A percentile compares a stretch with the other conserved stretches of the same genome.
Evolutionary conservation across 2,888 invertebrate genomes (phyloP).

Genomic region (Cheilosia vulpina): DNA sequence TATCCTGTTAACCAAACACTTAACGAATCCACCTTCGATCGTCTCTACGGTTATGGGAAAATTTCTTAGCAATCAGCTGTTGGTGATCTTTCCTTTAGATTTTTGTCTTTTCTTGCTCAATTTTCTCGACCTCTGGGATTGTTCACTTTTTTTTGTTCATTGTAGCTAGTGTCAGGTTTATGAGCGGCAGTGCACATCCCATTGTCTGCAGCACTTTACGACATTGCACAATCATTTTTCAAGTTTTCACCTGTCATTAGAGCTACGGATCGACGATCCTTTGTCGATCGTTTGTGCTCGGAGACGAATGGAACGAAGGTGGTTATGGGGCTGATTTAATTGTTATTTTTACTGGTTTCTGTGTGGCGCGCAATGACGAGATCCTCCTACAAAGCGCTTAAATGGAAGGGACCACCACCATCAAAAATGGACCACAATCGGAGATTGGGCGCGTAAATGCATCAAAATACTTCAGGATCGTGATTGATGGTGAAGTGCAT

Average conservation of each 20-base stretch:
- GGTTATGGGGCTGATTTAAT: constrained; percentile 50
- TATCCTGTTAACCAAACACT: constrained; percentile 75
- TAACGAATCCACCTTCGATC: constrained; percentile 66
- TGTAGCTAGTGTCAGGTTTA: constrained; percentile 49
- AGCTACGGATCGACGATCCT: constrained; percentile 4
- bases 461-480: constrained; percentile 35
- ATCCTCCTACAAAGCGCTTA: constrained; percentile 31
- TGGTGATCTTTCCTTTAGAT: constrained; percentile 40
- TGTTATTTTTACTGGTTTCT: constrained; percentile 31
- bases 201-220: constrained; percentile 44
- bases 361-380: constrained; percentile 36
- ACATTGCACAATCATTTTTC: constrained; percentile 52
- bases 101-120: constrained; percentile 35
- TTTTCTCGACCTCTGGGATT: constrained; percentile 42
- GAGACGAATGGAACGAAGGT: constrained; percentile 22
- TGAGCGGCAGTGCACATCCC: constrained; percentile 29
- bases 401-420: constrained; percentile 2
- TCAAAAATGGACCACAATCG: constrained; percentile 48
- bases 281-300: constrained; percentile 2
- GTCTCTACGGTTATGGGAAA: constrained; percentile 67
- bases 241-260: constrained; percentile 58
- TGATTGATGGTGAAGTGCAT: constrained; percentile 56
- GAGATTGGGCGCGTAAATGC: constrained; percentile 26
- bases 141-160: constrained; percentile 1
- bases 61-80: constrained; percentile 73